Base-by-base conservation (phyloP, 2,113 vertebrate genomes). In the Cebus imitator region DNA sequence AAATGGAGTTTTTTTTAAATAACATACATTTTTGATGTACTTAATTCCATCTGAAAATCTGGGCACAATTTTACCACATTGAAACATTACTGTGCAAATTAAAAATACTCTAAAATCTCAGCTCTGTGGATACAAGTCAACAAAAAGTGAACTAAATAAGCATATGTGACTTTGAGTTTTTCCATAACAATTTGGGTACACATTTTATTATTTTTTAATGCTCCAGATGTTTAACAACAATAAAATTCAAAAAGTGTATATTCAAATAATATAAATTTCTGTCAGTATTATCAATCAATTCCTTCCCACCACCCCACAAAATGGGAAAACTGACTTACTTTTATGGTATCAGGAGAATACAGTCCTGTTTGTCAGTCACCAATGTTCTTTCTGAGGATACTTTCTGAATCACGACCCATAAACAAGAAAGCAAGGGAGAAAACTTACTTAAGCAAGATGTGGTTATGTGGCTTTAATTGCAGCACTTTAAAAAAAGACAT, bases 41-140 rank as follows among this genome's bases (percentile, higher is more conserved):
- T 96, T 88, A 95, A 80, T 89, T 87, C 37, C 9, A 48, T 73
- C 61, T 96, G 91, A 89, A 94, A 96, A 93, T 57, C 30, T 96
- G 37, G 75, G 30, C 73, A 92, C 5, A 68, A 73, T 87, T 85
- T 90, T 48, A 50, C 23, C 78, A 73, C 30, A 94, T 84, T 81
- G 43, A 96, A 93, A 84, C 23, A 87, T 50, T 72, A 86, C 55
- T 86, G 11, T 43, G 57, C 6, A 78, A 78, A 96, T 95, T 90
- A 48, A 72, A 87, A 94, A 87, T 50, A 58, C 37, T 86, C 61
- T 61, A 86, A 96, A 93, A 82, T 70, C 87, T 92, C 61, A 93
- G 50, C 4, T 82, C 83, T 76, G 61, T 84, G 90, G 87, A 88
- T 16, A n/a, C 50, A 92, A 90, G 20, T 87, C 21, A 96, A 97